A percentile compares a stretch with the other conserved stretches of the same genome.
These are phyloP conservation scores for Melikaiella ostensackeni DNA, from an alignment of 2,888 invertebrate species.

Conservation along the genomic window DNA sequence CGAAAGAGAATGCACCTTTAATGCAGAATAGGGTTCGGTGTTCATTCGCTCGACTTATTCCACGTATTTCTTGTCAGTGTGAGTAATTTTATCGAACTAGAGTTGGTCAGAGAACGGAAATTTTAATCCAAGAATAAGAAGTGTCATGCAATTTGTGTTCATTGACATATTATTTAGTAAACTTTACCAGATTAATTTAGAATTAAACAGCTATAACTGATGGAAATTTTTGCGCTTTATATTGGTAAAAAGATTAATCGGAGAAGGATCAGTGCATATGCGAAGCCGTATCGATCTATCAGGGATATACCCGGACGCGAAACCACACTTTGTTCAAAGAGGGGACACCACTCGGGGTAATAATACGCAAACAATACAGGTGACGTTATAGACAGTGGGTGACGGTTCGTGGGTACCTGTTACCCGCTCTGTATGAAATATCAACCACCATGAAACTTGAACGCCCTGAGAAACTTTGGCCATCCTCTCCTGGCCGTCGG, in stretches of 20 bases:
- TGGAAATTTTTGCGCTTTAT: not conserved
- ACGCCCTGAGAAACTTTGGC: conserved; percentile 76
- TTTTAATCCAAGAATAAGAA: not conserved
- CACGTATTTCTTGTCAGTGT: conserved; percentile 13
- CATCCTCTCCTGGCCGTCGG: conserved; percentile 45
- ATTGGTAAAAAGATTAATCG: not conserved
- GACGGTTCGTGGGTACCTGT: conserved; percentile 64
- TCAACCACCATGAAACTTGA: conserved; percentile 77
- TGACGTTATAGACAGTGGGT: conserved; percentile 65
- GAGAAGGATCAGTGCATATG: conserved; percentile 19
- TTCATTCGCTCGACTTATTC: conserved; percentile 32
- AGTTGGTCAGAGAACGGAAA: not conserved
- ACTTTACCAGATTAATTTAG: not conserved
- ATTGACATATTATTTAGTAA: not conserved
- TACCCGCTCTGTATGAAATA: conserved; percentile 76
- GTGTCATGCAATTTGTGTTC: conserved; percentile 3
- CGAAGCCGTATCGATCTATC: conserved; percentile 58
- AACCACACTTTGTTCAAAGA: conserved; percentile 74
- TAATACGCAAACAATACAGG: conserved; percentile 70
- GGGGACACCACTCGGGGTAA: conserved; percentile 58
- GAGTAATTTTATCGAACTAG: conserved; percentile 17
- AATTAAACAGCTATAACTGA: not conserved
- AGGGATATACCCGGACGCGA: conserved; percentile 70
- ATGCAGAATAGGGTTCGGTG: conserved; percentile 60
- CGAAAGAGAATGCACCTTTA: conserved; percentile 64